These are phyloP conservation scores for Corythornis madagascariensis DNA, from an alignment of 2,113 vertebrate species.

Conservation along the genomic window DNA sequence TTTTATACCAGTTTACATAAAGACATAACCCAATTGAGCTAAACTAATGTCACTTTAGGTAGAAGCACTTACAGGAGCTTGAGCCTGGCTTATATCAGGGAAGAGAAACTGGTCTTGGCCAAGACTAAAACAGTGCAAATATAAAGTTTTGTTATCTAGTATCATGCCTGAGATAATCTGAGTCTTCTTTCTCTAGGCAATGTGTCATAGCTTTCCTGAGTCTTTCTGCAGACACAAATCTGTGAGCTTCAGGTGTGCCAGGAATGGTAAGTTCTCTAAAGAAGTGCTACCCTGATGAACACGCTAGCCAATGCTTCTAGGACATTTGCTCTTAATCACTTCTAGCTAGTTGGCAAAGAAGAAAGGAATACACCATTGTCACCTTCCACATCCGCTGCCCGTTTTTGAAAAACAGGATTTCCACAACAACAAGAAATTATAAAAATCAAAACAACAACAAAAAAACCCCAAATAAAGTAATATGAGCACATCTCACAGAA, in stretches of 20 bases:
- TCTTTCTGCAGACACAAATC: background rate
- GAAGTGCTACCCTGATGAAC: background rate
- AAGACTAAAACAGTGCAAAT: background rate
- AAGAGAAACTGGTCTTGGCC: background rate
- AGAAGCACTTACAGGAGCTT: background rate
- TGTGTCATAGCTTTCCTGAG: background rate
- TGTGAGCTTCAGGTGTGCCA: background rate
- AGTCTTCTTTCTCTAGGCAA: background rate
- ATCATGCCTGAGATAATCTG: background rate
- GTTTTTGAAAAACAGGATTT: background rate
- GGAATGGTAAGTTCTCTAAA: background rate
- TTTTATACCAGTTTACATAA: background rate
- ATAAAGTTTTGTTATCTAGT: background rate
- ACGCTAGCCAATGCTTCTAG: background rate
- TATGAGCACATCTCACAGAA: fast-evolving
- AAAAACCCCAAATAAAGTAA: background rate
- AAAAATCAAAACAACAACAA: background rate
- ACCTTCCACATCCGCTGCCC: background rate
- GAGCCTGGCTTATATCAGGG: background rate
- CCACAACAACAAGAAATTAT: background rate
- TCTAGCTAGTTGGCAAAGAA: background rate
- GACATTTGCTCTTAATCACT: background rate
- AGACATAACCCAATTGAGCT: background rate
- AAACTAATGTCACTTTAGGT: background rate
- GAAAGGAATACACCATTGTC: background rate